A percentile compares a stretch with the other conserved stretches of the same genome.
Evolutionary conservation across 2,113 vertebrate genomes (phyloP).

Genomic region (Apteryx owenii): DNA sequence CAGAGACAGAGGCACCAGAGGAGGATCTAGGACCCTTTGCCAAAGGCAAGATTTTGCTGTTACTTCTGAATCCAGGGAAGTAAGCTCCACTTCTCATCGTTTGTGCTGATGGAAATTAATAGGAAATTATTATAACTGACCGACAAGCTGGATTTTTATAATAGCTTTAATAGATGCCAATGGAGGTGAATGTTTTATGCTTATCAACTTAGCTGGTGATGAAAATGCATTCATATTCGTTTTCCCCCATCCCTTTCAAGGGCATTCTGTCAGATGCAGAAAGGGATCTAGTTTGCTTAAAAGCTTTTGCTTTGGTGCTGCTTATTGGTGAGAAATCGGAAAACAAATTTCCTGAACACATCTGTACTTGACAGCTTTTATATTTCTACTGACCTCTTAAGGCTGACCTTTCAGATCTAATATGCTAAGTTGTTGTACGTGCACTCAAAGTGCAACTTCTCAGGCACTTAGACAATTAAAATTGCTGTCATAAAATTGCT

Average conservation of each 20-base stretch:
- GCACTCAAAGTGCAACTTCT: neutral
- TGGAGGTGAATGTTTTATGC: neutral
- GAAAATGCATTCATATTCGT: rapidly evolving
- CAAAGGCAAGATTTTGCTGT: neutral
- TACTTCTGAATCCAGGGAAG: neutral
- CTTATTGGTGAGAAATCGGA: neutral
- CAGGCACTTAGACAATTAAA: constrained; percentile 14
- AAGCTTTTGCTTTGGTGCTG: neutral
- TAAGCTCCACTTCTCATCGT: no score
- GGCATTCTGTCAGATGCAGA: neutral
- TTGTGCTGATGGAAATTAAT: constrained; percentile 4
- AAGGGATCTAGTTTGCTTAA: neutral
- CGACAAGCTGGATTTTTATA: neutral
- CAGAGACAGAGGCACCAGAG: rapidly evolving
- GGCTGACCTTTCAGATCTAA: neutral
- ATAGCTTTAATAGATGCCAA: neutral
- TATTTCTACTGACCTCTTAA: neutral
- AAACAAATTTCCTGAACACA: constrained; percentile 31
- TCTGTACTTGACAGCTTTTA: neutral
- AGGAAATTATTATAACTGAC: neutral
- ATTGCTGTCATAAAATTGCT: neutral
- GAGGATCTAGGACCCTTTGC: neutral
- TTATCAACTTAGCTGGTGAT: neutral
- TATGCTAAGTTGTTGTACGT: neutral
- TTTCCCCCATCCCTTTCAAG: neutral